Base-by-base conservation (phyloP, 2,797 vertebrate species). In the Centropyge bicolor region DNA sequence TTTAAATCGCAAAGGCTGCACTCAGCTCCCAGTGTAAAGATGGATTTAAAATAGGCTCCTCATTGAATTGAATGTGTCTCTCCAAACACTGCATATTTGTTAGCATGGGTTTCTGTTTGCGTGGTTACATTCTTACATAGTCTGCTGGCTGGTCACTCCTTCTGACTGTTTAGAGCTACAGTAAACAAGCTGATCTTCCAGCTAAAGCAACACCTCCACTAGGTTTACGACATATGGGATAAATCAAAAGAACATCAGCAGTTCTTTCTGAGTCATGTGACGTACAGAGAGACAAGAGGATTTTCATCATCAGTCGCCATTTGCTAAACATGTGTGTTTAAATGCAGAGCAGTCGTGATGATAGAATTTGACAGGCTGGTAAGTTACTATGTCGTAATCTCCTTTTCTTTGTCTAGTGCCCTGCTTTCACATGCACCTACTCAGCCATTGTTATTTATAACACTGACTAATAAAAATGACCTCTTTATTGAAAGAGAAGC, bases 91-190 rank as follows among this genome's bases (percentile, higher is more conserved):
- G n/a, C 61, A 38, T 20, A 35, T 76, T 54, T 77, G 52, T 62
- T n/a, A 52, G 49, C 40, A 24, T 3, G 48, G 27, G 6, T 51
- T 74, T 74, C 16, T 59, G 49, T 60, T 76, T 54, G 77, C 22
- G 16, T 3, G 20, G 51, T 10, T 10, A 7, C 48, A 10, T 63
- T 70, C 68, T 70, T 45, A 38, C 12, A 19, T 16, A 10, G 31
- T 72, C 57, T 36, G 40, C 43, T 56, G 70, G 68, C 65, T 35
- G 41, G 38, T 60, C 14, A 6, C 64, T 67, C 2, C 0, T 46
- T 67, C 49, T 52, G 83, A 77, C 49, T 79, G 65, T 91, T 91
- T 87, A 31, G 40, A 79, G 36, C 19, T 38, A 6, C 0, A 3
- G 40, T 84, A 86, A 82, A 90, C 83, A 86, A 16, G 31, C 3